Evolutionary conservation across 2,797 vertebrate species (phyloP), one percentile per base, ranked within the genome.

Genomic region (Chanos chanos): DNA sequence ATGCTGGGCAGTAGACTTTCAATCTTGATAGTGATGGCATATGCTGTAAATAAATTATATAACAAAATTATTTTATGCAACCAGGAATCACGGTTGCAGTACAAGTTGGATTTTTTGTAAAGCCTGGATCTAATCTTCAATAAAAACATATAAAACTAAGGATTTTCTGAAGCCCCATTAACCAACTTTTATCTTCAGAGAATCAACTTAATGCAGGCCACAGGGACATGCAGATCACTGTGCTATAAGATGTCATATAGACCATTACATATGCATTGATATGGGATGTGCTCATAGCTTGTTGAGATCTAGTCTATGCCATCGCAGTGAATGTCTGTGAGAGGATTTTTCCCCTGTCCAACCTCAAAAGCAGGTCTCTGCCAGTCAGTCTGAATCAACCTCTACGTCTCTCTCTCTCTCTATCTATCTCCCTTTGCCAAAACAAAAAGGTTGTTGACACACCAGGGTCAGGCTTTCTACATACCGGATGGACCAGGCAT

Each of bases 51-150:
- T 44, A 62, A 58, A 81, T 85, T 86, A 67, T 73, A 75, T 86
- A 86, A 86, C 77, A 65, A 73, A 71, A 75, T 78, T 77, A 70
- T 73, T 81, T 85, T 84, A 81, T 83, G 82, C 77, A 87, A 85
- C 76, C 72, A 66, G 71, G 39, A 52, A 56, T 45, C 68, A 58
- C 71, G 82, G 80, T 73, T n/a, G 27, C 61, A 73, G 78, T 79
- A 79, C 80, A 81, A 58, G 76, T 74, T 63, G 64, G 58, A 15
- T 37, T 80, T 85, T 83, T 4, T 78, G 74, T 77, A 80, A 81
- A 75, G 72, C 40, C 33, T 56, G 28, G 21, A 47, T n/a, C n/a
- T n/a, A 56, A 73, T 64, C 57, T 73, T 60, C 65, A 16, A 16
- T 31, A 33, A 49, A 59, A 62, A 12, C 37, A 3, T 1, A 34